phyloP scores from a whole-genome alignment of 2,113 vertebrate genomes.

The Cinclus mexicanus region DNA sequence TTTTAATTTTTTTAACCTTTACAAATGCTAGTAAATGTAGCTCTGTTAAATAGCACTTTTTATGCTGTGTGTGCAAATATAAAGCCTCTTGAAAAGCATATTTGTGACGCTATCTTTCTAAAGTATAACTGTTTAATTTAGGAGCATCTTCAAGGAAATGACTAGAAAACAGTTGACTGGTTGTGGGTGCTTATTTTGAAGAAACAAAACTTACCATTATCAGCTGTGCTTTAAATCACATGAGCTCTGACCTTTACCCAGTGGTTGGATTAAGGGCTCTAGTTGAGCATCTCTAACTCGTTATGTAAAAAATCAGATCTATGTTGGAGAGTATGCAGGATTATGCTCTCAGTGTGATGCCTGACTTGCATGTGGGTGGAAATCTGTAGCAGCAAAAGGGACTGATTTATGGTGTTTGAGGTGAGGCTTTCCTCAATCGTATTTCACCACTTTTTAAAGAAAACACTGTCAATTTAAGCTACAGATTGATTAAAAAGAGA shows the following conservation, averaged over 20 bases:
- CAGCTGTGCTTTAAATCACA: neutral
- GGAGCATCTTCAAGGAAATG: neutral
- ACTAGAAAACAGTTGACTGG: neutral
- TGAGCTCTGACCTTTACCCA: neutral
- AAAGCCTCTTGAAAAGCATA: neutral
- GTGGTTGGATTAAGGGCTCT: slow-evolving; percentile 30
- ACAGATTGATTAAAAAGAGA: neutral
- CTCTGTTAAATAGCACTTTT: neutral
- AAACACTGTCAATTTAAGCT: neutral
- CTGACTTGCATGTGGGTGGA: neutral
- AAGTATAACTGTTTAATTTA: neutral
- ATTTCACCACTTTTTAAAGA: neutral
- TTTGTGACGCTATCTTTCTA: neutral
- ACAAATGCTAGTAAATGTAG: neutral
- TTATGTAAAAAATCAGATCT: slow-evolving; percentile 12
- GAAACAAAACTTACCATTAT: neutral
- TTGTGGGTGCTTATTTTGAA: neutral
- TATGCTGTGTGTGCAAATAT: neutral
- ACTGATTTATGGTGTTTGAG: neutral
- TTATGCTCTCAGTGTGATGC: neutral
- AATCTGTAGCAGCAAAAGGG: neutral
- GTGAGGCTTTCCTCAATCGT: neutral
- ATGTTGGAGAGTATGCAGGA: neutral
- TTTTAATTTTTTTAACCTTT: neutral
- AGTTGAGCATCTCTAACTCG: neutral